phyloP scores from a whole-genome alignment of 2,888 invertebrate species.

The Elgonia sp. region DNA sequence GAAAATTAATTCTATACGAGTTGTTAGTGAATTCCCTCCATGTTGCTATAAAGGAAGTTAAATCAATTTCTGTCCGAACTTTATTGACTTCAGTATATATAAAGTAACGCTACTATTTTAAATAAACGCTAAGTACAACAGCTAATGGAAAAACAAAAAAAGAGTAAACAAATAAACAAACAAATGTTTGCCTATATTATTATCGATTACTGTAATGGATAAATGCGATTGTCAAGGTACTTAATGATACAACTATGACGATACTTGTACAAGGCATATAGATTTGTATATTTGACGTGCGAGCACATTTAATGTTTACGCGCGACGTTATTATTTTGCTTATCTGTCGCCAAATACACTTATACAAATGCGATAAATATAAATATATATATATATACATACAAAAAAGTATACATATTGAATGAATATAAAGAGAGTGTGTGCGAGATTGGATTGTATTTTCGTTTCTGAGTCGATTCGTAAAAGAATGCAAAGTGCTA shows the following conservation, averaged over 20 bases:
- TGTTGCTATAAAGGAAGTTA: slow-evolving; percentile 83
- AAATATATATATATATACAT: slow-evolving; percentile 42
- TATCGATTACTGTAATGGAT: slow-evolving; percentile 63
- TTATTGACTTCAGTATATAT: slow-evolving; percentile 83
- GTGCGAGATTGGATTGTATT: slow-evolving; percentile 82
- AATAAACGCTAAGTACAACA: slow-evolving; percentile 85
- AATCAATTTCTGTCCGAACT: slow-evolving; percentile 86
- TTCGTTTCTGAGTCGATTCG: slow-evolving; percentile 43
- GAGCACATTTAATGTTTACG: slow-evolving; percentile 83
- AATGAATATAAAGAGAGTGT: slow-evolving; percentile 65
- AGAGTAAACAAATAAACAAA: slow-evolving; percentile 22
- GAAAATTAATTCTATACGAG: slow-evolving; percentile 81
- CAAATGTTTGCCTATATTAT: slow-evolving; percentile 72
- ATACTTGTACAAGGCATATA: slow-evolving; percentile 79
- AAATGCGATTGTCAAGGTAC: slow-evolving; percentile 81
- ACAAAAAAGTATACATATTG: slow-evolving; percentile 42
- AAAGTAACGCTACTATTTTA: slow-evolving; percentile 85
- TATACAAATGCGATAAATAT: slow-evolving; percentile 70
- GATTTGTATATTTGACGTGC: slow-evolving; percentile 85
- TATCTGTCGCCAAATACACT: slow-evolving; percentile 77
- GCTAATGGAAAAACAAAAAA: slow-evolving; percentile 60
- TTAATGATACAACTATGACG: slow-evolving; percentile 74
- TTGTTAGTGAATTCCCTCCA: slow-evolving; percentile 87
- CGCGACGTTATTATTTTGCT: slow-evolving; percentile 83
- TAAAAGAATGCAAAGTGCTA: slow-evolving; percentile 49